Conservation (phyloP, 23 tunicate species). For the Styela clava region DNA sequence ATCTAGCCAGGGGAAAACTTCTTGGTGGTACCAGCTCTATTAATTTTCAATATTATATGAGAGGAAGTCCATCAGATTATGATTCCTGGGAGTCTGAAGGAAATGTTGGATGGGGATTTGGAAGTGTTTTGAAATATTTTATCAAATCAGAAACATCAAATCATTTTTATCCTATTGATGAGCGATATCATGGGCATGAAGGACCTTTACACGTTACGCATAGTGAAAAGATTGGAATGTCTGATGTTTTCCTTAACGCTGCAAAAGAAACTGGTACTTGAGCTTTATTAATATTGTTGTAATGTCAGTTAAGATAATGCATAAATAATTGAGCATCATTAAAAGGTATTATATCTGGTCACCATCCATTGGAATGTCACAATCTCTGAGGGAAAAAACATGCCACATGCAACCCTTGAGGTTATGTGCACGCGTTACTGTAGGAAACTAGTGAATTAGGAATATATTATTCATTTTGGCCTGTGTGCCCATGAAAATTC, state of each 20-base stretch:
- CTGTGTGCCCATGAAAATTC: too few relatives aligned
- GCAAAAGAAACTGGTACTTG: slow-evolving; percentile 58
- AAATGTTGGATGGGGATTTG: slow-evolving; percentile 32
- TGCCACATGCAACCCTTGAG: too few relatives aligned
- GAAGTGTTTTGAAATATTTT: slow-evolving; percentile 31
- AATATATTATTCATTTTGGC: too few relatives aligned
- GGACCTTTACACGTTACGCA: slow-evolving; percentile 47
- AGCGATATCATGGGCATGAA: slow-evolving; percentile 29
- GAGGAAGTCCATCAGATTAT: slow-evolving; percentile 39
- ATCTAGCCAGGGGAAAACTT: slow-evolving; percentile 27
- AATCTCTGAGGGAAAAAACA: too few relatives aligned
- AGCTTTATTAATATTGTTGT: too few relatives aligned
- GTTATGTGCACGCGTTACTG: too few relatives aligned
- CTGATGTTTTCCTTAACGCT: slow-evolving; percentile 29
- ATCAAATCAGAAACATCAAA: slow-evolving; percentile 26
- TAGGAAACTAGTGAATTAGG: too few relatives aligned
- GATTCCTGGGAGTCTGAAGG: slow-evolving; percentile 36
- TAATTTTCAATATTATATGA: slow-evolving; percentile 20
- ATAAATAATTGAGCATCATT: neutral
- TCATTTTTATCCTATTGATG: neutral
- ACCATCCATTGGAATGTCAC: too few relatives aligned
- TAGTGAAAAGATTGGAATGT: slow-evolving; percentile 9
- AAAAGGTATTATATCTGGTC: too few relatives aligned
- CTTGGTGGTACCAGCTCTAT: slow-evolving; percentile 48
- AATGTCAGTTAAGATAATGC: neutral